These are phyloP conservation scores for Nymphalis polychloros DNA, from an alignment of 2,888 invertebrate genomes.

Conservation along the genomic window DNA sequence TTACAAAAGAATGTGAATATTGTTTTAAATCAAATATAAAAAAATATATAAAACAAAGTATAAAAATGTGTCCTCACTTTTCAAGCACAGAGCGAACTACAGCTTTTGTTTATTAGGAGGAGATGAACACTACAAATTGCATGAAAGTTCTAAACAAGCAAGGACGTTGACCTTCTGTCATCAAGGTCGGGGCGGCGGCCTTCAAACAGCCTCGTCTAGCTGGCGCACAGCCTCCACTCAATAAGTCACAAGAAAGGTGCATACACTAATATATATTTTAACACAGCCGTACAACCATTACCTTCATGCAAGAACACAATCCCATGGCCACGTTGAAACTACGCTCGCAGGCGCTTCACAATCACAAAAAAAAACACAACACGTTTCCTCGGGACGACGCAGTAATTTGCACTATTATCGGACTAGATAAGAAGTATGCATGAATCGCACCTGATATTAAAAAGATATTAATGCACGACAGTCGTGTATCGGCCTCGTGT, in stretches of 20 bases:
- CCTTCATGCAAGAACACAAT: slow-evolving; percentile 71
- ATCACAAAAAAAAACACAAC: slow-evolving; percentile 58
- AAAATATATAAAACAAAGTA: too few species aligned
- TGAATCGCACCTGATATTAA: slow-evolving; percentile 57
- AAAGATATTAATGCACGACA: slow-evolving; percentile 49
- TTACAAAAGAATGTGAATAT: not conserved
- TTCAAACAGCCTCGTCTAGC: slow-evolving; percentile 78
- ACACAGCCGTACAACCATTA: slow-evolving; percentile 63
- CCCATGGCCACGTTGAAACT: slow-evolving; percentile 75
- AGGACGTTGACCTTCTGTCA: slow-evolving; percentile 78
- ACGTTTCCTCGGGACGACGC: slow-evolving; percentile 50
- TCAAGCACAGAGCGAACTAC: not conserved
- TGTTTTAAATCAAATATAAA: too few species aligned
- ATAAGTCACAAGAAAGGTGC: slow-evolving; percentile 58
- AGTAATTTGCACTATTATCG: slow-evolving; percentile 75
- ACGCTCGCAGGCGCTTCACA: slow-evolving; percentile 62
- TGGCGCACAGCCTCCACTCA: slow-evolving; percentile 61
- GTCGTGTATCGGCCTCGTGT: slow-evolving; percentile 65
- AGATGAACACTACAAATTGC: slow-evolving; percentile 49
- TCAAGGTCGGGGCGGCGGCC: slow-evolving; percentile 80
- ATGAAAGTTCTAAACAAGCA: slow-evolving; percentile 66
- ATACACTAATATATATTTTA: slow-evolving; percentile 53
- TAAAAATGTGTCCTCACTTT: not conserved
- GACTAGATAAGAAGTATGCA: slow-evolving; percentile 69
- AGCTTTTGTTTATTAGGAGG: not conserved